phyloP scores from a whole-genome alignment of 2,888 invertebrate genomes.

The Orgyia antiqua region DNA sequence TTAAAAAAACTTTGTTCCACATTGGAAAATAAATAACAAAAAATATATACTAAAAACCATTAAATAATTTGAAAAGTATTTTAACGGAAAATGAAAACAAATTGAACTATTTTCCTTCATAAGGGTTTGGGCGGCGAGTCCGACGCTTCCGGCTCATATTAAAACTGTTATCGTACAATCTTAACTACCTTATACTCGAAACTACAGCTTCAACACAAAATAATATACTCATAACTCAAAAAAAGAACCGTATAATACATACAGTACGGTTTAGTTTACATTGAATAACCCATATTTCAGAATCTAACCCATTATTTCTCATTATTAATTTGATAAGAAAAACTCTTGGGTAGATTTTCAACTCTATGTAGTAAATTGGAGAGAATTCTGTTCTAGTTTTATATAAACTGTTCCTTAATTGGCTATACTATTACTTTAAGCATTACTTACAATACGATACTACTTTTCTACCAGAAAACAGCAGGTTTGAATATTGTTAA shows the following conservation, averaged over 20 bases:
- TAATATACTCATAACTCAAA: constrained; percentile 55
- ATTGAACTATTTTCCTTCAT: constrained; percentile 58
- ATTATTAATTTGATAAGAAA: constrained; percentile 74
- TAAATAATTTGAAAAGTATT: too few relatives aligned
- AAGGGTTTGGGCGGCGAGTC: constrained; percentile 43
- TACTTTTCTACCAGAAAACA: too few relatives aligned
- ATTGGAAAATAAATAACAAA: too few relatives aligned
- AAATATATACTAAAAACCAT: too few relatives aligned
- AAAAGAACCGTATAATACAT: constrained; percentile 35
- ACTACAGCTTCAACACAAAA: constrained; percentile 65
- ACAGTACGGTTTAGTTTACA: constrained; percentile 30
- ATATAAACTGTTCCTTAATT: constrained; percentile 16
- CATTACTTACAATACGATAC: too few relatives aligned
- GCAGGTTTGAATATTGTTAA: too few relatives aligned
- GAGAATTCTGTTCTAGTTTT: constrained; percentile 18
- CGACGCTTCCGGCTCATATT: constrained; percentile 72
- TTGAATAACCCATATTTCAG: constrained; percentile 13
- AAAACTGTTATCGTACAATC: constrained; percentile 71
- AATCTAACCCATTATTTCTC: constrained; percentile 55
- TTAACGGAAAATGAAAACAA: constrained; percentile 52
- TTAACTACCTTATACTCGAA: constrained; percentile 73
- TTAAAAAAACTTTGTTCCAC: too few relatives aligned
- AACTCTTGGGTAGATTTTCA: constrained; percentile 38
- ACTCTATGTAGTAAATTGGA: constrained; percentile 28
- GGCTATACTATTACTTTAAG: not conserved